A percentile compares a stretch with the other conserved stretches of the same genome.
phyloP scores from a whole-genome alignment of 2,797 vertebrate genomes.

The Pangasius mekongensis region DNA sequence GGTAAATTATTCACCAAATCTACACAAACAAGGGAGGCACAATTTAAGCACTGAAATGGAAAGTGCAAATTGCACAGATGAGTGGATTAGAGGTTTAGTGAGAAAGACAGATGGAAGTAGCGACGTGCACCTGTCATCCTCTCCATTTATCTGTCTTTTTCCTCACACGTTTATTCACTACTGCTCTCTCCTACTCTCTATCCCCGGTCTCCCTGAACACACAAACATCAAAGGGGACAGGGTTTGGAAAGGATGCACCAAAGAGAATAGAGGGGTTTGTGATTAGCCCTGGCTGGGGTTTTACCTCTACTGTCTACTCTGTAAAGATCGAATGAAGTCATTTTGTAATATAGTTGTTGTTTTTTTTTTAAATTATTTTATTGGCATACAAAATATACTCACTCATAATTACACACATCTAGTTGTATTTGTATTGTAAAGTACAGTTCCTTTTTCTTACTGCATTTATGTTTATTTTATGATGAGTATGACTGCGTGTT shows the following conservation, averaged over 20 bases:
- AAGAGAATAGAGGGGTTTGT: conserved; percentile 50
- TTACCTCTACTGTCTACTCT: conserved; percentile 15
- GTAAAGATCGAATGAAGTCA: background rate
- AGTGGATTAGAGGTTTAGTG: conserved; percentile 49
- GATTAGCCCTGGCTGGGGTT: conserved; percentile 41
- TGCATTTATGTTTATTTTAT: background rate
- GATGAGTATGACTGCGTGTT: background rate
- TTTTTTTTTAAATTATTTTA: background rate
- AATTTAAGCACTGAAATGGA: conserved; percentile 41
- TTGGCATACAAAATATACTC: background rate
- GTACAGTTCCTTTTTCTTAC: background rate
- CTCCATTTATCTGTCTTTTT: conserved; percentile 25
- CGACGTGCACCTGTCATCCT: conserved; percentile 45
- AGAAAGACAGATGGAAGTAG: conserved; percentile 50
- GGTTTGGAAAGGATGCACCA: conserved; percentile 39
- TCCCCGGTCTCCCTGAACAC: background rate
- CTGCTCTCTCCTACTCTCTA: background rate
- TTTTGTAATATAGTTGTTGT: background rate
- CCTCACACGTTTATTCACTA: background rate
- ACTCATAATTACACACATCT: background rate
- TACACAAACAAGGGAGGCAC: conserved; percentile 20
- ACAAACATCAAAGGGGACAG: conserved; percentile 43
- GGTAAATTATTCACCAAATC: conserved; percentile 59
- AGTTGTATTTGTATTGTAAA: background rate
- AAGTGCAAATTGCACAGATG: conserved; percentile 48